Conservation (phyloP, 1,140 invertebrate species). For the Drosophila jambulina region DNA sequence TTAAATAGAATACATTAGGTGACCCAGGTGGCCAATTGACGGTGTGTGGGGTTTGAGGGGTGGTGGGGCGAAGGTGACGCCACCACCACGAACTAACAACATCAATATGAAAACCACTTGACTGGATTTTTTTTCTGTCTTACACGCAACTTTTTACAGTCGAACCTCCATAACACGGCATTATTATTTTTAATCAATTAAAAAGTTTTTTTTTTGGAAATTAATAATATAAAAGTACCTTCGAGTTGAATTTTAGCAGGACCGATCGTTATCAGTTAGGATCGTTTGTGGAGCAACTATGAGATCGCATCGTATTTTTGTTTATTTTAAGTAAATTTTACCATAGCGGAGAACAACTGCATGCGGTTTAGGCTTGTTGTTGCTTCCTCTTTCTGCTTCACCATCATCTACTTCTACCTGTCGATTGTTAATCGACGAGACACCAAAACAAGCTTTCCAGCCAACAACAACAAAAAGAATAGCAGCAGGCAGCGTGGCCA, state of each 20-base stretch:
- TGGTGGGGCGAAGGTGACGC: conserved; percentile 35
- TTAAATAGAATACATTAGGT: conserved; percentile 60
- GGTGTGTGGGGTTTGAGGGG: neutral
- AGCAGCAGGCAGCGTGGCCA: conserved; percentile 33
- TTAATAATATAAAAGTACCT: neutral
- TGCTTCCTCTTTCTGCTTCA: conserved; percentile 19
- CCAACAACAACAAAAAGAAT: conserved; percentile 28
- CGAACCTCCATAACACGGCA: neutral
- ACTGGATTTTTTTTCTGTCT: conserved; percentile 33
- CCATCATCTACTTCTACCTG: conserved; percentile 57
- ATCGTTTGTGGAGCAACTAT: too few relatives aligned
- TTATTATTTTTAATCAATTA: neutral
- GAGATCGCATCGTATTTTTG: neutral
- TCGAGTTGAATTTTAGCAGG: neutral
- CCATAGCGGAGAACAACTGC: neutral
- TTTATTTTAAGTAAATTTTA: neutral
- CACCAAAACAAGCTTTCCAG: conserved; percentile 76
- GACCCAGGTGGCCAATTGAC: conserved; percentile 43
- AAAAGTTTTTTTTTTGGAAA: neutral
- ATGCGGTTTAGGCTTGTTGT: conserved; percentile 38
- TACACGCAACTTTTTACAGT: conserved; percentile 61
- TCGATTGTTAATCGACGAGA: conserved; percentile 69
- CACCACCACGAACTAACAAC: conserved; percentile 26
- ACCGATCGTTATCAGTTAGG: too few relatives aligned
- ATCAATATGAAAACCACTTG: conserved; percentile 46